These are phyloP conservation scores for Diorhabda carinulata DNA, from an alignment of 1,140 invertebrate species.

Conservation along the genomic window DNA sequence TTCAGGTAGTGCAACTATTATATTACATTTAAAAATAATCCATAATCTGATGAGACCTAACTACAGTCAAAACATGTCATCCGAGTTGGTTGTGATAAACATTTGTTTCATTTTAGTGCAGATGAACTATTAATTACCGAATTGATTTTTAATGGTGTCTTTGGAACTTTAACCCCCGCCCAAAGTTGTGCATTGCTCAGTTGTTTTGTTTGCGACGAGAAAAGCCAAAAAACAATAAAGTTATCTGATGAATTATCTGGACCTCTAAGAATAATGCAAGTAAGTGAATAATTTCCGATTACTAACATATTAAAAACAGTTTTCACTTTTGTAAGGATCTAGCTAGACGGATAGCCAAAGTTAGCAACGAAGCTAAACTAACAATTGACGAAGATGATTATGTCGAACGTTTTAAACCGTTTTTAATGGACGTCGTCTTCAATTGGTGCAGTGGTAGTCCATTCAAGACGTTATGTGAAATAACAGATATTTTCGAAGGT, in stretches of 20 bases:
- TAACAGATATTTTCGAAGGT: conserved; percentile 98
- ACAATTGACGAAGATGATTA: conserved; percentile 88
- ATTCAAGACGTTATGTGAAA: conserved; percentile 92
- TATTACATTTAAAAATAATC: too few relatives aligned
- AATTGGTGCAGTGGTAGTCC: conserved; percentile 91
- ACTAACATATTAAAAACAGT: background rate
- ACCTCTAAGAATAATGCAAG: conserved; percentile 81
- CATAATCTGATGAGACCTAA: too few relatives aligned
- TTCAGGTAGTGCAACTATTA: too few relatives aligned
- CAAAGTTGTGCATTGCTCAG: conserved; percentile 87
- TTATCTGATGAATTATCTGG: conserved; percentile 83
- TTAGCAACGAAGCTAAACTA: conserved; percentile 87
- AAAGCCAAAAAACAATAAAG: conserved; percentile 76
- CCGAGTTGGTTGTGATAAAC: too few relatives aligned
- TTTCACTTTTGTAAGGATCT: conserved; percentile 61
- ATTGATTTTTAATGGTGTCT: conserved; percentile 96
- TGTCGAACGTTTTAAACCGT: conserved; percentile 90
- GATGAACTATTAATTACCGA: conserved; percentile 98
- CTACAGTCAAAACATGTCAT: too few relatives aligned
- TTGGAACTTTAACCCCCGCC: conserved; percentile 78
- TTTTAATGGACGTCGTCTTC: conserved; percentile 96
- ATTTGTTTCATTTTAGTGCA: conserved; percentile 59
- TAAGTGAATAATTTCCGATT: conserved; percentile 38
- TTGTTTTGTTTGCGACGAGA: conserved; percentile 98
- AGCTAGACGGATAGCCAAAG: conserved; percentile 84